These are phyloP conservation scores for Hypena proboscidalis DNA, from an alignment of 2,888 invertebrate genomes.

Conservation along the genomic window DNA sequence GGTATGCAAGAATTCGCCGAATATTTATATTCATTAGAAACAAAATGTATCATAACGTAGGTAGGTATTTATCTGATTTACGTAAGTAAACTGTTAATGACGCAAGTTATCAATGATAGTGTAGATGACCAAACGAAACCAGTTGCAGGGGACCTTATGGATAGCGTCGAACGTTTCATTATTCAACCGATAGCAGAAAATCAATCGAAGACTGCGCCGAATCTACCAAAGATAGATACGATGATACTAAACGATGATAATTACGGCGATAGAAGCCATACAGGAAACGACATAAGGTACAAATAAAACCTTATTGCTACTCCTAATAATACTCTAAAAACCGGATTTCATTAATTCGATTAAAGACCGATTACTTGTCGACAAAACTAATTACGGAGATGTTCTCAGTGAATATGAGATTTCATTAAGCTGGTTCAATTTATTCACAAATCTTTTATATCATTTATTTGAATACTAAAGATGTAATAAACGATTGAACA, in stretches of 20 bases:
- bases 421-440: conserved; percentile 40
- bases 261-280: conserved; percentile 13
- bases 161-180: too few relatives aligned
- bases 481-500: conserved; percentile 43
- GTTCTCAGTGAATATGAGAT: conserved; percentile 44
- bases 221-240: too few relatives aligned
- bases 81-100: too few relatives aligned
- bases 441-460: conserved; percentile 40
- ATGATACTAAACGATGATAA: background rate
- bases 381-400: conserved; percentile 43
- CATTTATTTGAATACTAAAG: conserved; percentile 42
- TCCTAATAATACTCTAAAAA: conserved; percentile 37
- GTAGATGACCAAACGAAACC: too few relatives aligned
- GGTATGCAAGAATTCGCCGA: too few relatives aligned
- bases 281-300: conserved; percentile 23
- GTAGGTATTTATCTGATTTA: too few relatives aligned
- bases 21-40: too few relatives aligned
- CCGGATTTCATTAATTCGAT: conserved; percentile 47
- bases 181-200: background rate
- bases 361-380: conserved; percentile 43
- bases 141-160: too few relatives aligned
- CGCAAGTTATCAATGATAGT: too few relatives aligned
- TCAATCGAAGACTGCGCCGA: background rate
- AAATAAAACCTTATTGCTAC: conserved; percentile 24
- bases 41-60: too few relatives aligned